Percentiles rank a stretch among this genome's conserved stretches.
phyloP scores from a whole-genome alignment of 2,888 invertebrate genomes.

The Pandemis heparana region DNA sequence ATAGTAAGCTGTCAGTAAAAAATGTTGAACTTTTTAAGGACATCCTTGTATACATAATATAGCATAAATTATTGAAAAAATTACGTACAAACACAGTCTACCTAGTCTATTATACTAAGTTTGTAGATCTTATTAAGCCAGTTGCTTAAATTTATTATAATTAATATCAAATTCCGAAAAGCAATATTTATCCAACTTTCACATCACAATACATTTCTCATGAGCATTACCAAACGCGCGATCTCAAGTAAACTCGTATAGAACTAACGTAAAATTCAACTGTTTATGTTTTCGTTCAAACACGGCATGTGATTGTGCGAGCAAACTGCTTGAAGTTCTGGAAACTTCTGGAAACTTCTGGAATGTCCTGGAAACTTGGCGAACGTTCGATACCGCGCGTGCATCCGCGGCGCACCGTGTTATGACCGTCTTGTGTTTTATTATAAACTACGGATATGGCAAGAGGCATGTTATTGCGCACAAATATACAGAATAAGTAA shows the following conservation, averaged over 20 bases:
- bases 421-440: not conserved
- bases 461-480: too few species aligned
- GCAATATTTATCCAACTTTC: not conserved
- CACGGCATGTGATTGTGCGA: conserved; percentile 38
- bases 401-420: not conserved
- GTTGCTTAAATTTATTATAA: too few species aligned
- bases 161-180: not conserved
- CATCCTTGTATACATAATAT: too few species aligned
- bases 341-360: conserved; percentile 23
- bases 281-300: conserved; percentile 41
- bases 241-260: conserved; percentile 33
- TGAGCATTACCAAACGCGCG: conserved; percentile 1
- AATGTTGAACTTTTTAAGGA: too few species aligned
- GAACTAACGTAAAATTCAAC: conserved; percentile 40
- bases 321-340: conserved; percentile 20
- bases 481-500: too few species aligned
- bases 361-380: conserved; percentile 23
- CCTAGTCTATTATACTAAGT: too few species aligned
- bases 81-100: too few species aligned
- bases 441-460: not conserved
- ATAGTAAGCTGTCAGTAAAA: too few species aligned
- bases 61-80: too few species aligned
- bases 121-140: too few species aligned
- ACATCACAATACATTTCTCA: not conserved
- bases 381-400: not conserved